phyloP scores from a whole-genome alignment of 1,140 invertebrate species.

The Nasonia vitripennis region DNA sequence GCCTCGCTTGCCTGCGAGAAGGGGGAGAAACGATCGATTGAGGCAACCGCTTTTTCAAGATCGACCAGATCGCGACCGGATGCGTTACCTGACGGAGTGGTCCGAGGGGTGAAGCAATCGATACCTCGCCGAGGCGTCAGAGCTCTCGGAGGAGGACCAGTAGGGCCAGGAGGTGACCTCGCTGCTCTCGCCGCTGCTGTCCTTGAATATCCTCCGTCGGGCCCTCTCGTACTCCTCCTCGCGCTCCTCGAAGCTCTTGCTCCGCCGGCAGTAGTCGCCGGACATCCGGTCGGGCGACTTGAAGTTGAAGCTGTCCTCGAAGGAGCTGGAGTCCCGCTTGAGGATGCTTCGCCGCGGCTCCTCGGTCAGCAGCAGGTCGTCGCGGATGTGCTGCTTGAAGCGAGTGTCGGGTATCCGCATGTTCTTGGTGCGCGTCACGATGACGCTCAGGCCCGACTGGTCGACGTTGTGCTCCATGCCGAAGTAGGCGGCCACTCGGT shows the following conservation, averaged over 20 bases:
- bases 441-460: slow-evolving; percentile 87
- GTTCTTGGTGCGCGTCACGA: slow-evolving; percentile 86
- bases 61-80: neutral
- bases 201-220: slow-evolving; percentile 87
- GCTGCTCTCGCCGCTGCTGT: slow-evolving; percentile 67
- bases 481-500: slow-evolving; percentile 94
- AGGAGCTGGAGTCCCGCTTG: slow-evolving; percentile 87
- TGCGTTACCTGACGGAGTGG: slow-evolving; percentile 64
- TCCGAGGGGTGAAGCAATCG: slow-evolving; percentile 68
- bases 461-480: slow-evolving; percentile 96
- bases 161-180: slow-evolving; percentile 71
- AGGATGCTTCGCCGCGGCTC: slow-evolving; percentile 86
- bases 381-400: slow-evolving; percentile 80
- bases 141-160: slow-evolving; percentile 76
- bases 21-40: neutral
- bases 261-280: slow-evolving; percentile 81
- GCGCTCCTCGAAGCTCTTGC: slow-evolving; percentile 93
- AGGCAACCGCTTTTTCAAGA: neutral
- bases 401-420: slow-evolving; percentile 83
- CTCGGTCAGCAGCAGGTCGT: slow-evolving; percentile 78
- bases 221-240: slow-evolving; percentile 91
- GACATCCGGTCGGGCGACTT: slow-evolving; percentile 79
- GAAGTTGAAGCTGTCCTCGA: slow-evolving; percentile 81
- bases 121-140: slow-evolving; percentile 67
- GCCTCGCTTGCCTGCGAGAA: slow-evolving; percentile 66